Conservation (phyloP, 2,113 vertebrate species). For the Mesocricetus auratus region DNA sequence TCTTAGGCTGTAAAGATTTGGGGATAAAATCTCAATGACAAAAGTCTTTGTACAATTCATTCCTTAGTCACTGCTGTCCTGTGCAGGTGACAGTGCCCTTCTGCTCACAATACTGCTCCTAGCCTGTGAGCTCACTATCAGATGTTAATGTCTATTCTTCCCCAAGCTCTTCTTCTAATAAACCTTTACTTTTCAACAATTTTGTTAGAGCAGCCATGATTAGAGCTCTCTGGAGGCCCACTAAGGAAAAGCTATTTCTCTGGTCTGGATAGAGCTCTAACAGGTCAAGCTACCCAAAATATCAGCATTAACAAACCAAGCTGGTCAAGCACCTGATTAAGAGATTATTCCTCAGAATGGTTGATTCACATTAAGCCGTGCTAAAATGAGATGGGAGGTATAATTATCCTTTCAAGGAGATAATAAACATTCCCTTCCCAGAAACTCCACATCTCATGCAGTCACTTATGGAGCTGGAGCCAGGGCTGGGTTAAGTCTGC, state of each 20-base stretch:
- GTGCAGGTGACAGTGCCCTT: neutral
- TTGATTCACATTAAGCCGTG: neutral
- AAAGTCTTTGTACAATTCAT: conserved; percentile 25
- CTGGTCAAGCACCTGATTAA: neutral
- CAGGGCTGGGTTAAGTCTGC: neutral
- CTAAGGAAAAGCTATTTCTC: neutral
- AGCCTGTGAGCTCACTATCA: neutral
- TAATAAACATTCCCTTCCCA: neutral
- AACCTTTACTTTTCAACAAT: neutral
- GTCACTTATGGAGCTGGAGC: neutral
- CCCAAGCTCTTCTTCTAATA: neutral
- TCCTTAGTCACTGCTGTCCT: neutral
- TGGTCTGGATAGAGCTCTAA: neutral
- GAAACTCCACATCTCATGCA: neutral
- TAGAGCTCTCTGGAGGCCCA: neutral
- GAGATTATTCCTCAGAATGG: neutral
- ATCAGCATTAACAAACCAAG: neutral
- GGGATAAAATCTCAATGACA: neutral
- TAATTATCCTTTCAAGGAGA: neutral
- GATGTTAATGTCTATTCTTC: neutral
- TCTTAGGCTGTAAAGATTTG: neutral
- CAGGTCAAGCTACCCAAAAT: neutral
- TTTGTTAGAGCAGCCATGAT: neutral
- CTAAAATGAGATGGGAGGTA: neutral
- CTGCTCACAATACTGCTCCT: neutral